Conservation (phyloP, 2,797 vertebrate species). For the Gymnothorax javanicus region DNA sequence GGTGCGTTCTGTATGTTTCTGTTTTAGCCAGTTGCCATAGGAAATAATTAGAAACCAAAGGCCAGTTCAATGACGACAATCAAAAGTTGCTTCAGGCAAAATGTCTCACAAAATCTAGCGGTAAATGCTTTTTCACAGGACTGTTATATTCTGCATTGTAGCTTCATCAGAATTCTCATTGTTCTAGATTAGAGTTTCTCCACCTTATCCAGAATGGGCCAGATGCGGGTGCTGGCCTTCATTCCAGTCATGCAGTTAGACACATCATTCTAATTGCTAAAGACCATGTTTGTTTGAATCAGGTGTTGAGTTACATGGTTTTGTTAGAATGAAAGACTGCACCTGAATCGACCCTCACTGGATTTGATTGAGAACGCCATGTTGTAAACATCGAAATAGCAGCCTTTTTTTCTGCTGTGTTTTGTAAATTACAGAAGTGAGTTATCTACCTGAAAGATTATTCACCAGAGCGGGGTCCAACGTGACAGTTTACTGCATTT, state of each 20-base stretch:
- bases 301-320: no score
- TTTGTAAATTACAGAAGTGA: slow-evolving; percentile 67
- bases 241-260: no score
- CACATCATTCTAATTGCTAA: no score
- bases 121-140: neutral
- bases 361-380: no score
- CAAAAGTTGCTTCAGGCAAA: neutral
- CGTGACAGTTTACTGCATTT: slow-evolving; percentile 81
- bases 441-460: slow-evolving; percentile 83
- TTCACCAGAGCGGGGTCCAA: slow-evolving; percentile 77
- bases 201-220: no score
- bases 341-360: no score
- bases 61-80: neutral
- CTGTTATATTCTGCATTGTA: neutral
- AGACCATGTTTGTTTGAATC: no score
- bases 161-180: neutral
- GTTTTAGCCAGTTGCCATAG: slow-evolving; percentile 40
- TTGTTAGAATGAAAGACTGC: no score
- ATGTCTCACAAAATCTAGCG: neutral
- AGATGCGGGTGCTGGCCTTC: no score
- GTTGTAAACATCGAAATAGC: slow-evolving; percentile 16
- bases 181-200: neutral
- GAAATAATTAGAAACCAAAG: slow-evolving; percentile 30
- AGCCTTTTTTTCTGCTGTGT: neutral
- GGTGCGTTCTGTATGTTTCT: slow-evolving; percentile 34